Evolutionary conservation across 2,888 invertebrate genomes (phyloP), one percentile per base, ranked within the genome.

Genomic region (Idaea straminata): DNA sequence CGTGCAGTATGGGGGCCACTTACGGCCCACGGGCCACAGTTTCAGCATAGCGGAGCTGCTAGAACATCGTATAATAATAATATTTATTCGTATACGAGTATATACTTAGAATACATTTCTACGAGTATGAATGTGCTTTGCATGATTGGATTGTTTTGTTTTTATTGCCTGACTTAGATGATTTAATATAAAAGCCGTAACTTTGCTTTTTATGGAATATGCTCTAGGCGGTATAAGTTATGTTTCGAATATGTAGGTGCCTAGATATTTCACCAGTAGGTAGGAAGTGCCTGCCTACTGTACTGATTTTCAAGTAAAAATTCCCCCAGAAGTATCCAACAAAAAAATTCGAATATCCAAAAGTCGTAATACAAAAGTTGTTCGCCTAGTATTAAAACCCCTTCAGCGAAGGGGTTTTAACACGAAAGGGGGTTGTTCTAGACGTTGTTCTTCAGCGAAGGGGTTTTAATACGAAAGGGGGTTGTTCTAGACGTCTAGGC

Each of bases 141-240:
- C 62, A 64, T 61, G 67, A 67, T 67, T 64, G 64, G 65, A 66
- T 66, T 66, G 65, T 65, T 65, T 69, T 65, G 64, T 59, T 61
- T 62, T 63, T 65, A 64, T 66, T 65, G 61, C 35, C 58, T n/a
- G 59, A 62, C 64, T 47, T 47, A 47, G 47, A 47, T 47, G 47
- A 47, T 47, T 47, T 47, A 47, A 47, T 47, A 47, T 47, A 47
- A 47, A 47, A 47, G 47, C 47, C 47, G 47, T 47, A 47, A 47
- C 47, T 47, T 47, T 47, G 13, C 47, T 47, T 47, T 47, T 47
- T 47, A 47, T 47, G 47, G 47, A 47, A 47, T 47, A 13, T 47
- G 47, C 10, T 47, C 47, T 47, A 59, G 61, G 36, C n/a, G 57
- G 16, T 63, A 63, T 61, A 47, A 25, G 25, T 5, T 47, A 47